Percentiles rank a stretch among this genome's conserved stretches.
phyloP scores from a whole-genome alignment of 1,140 invertebrate genomes.

The Yoshiicerus persimilis region DNA sequence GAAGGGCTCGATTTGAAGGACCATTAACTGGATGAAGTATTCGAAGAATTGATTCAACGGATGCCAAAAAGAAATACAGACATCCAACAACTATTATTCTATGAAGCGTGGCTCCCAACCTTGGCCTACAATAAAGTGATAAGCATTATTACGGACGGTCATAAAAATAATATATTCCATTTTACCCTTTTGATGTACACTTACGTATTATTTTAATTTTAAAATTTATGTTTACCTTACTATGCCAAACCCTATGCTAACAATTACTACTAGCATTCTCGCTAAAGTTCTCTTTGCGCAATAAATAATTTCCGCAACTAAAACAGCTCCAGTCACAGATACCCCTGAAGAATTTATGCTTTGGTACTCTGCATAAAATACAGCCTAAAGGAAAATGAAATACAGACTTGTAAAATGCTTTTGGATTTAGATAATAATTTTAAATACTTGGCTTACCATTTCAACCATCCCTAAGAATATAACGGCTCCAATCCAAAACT shows the following conservation, averaged over 20 bases:
- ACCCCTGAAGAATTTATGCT: slow-evolving; percentile 73
- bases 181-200: too few species aligned
- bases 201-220: neutral
- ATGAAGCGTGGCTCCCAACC: slow-evolving; percentile 81
- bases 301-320: slow-evolving; percentile 81
- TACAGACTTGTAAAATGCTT: neutral
- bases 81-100: slow-evolving; percentile 78
- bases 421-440: neutral
- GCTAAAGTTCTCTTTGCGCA: slow-evolving; percentile 86
- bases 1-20: slow-evolving; percentile 65
- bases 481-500: slow-evolving; percentile 92
- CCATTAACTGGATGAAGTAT: slow-evolving; percentile 69
- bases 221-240: slow-evolving; percentile 79
- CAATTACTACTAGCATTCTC: slow-evolving; percentile 89
- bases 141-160: neutral
- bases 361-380: slow-evolving; percentile 87
- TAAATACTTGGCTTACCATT: slow-evolving; percentile 54
- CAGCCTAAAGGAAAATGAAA: slow-evolving; percentile 60
- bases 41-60: slow-evolving; percentile 77
- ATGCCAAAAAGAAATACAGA: slow-evolving; percentile 79
- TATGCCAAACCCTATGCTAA: slow-evolving; percentile 91
- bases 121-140: slow-evolving; percentile 64
- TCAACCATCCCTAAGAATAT: slow-evolving; percentile 82
- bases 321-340: slow-evolving; percentile 69
- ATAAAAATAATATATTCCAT: too few species aligned